Conservation (phyloP, 2,797 vertebrate genomes). For the Nyctalus aviator region DNA sequence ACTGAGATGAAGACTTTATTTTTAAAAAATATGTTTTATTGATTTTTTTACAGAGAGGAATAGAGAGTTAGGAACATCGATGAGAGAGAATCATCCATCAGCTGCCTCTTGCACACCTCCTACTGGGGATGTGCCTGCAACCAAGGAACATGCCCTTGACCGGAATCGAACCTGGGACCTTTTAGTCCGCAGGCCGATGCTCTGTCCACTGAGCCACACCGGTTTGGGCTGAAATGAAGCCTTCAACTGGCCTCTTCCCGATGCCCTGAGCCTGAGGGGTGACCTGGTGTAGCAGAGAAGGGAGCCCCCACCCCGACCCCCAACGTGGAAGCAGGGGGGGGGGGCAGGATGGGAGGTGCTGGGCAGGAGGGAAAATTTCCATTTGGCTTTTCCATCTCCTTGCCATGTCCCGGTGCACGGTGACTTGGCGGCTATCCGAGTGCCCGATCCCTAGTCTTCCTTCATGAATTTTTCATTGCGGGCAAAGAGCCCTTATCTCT, state of each 20-base stretch:
- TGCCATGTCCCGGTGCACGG: constrained; percentile 36
- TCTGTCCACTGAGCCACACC: too few relatives aligned
- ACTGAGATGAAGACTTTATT: neutral
- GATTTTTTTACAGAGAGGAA: too few relatives aligned
- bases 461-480: constrained; percentile 78
- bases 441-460: neutral
- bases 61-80: too few relatives aligned
- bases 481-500: constrained; percentile 71
- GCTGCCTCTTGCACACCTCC: too few relatives aligned
- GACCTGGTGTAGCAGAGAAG: neutral
- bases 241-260: neutral
- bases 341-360: neutral
- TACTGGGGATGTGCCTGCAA: too few relatives aligned
- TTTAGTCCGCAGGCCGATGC: too few relatives aligned
- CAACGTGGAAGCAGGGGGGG: neutral
- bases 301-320: neutral
- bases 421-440: constrained; percentile 24
- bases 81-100: too few relatives aligned
- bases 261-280: neutral
- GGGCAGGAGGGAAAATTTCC: constrained; percentile 68
- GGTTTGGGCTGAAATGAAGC: neutral
- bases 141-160: too few relatives aligned
- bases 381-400: constrained; percentile 52
- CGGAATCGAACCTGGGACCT: too few relatives aligned
- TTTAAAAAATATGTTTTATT: too few relatives aligned